These are phyloP conservation scores for Yponomeuta evonymella DNA, from an alignment of 2,888 invertebrate species.

Conservation along the genomic window DNA sequence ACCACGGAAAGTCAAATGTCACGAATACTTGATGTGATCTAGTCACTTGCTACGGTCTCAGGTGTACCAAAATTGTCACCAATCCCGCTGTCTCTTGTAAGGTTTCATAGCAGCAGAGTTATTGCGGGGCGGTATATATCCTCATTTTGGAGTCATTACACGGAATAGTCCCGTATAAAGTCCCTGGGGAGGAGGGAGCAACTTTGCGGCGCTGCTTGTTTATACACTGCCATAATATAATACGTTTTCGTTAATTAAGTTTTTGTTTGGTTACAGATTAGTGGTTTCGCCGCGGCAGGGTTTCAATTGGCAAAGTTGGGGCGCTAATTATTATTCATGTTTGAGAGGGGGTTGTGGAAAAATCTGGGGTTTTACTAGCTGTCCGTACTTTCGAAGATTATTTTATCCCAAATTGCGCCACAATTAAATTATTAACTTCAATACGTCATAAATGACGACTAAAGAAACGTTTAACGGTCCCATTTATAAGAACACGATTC, in stretches of 20 bases:
- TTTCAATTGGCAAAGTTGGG: not conserved
- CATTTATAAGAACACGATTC: too few relatives aligned
- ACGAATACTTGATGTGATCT: too few relatives aligned
- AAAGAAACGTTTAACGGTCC: too few relatives aligned
- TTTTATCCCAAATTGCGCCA: too few relatives aligned
- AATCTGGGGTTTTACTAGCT: not conserved
- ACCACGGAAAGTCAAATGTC: too few relatives aligned
- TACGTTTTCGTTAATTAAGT: conserved; percentile 74
- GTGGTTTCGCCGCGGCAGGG: conserved; percentile 26
- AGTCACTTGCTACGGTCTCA: too few relatives aligned
- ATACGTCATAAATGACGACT: too few relatives aligned
- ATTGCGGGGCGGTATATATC: conserved; percentile 62
- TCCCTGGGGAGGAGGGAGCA: conserved; percentile 62
- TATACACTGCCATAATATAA: conserved; percentile 50
- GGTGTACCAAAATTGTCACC: not conserved
- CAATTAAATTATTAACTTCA: too few relatives aligned
- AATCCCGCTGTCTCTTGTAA: not conserved
- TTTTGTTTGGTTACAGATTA: conserved; percentile 66
- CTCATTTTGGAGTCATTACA: conserved; percentile 76
- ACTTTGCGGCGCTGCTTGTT: conserved; percentile 65
- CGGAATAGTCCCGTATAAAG: conserved; percentile 72
- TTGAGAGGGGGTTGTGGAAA: not conserved
- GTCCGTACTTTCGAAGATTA: too few relatives aligned
- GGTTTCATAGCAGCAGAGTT: conserved; percentile 20
- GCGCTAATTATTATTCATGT: not conserved